phyloP scores from a whole-genome alignment of 2,113 vertebrate species.

The Oreotrochilus melanogaster region DNA sequence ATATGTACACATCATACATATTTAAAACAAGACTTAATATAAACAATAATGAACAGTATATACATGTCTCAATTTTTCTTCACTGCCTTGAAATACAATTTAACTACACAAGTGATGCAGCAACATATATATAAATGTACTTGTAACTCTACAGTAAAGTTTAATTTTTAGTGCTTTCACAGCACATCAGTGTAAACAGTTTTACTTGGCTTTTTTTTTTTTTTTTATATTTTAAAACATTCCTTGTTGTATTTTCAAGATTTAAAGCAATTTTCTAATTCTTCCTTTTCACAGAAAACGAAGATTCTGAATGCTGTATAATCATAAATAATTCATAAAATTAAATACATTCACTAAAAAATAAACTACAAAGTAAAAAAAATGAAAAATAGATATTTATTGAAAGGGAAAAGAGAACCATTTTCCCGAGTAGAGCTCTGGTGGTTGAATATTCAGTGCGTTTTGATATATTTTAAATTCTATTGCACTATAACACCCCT shows the following conservation, averaged over 20 bases:
- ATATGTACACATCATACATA: constrained; percentile 99
- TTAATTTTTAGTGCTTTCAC: constrained; percentile 89
- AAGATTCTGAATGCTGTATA: constrained; percentile 96
- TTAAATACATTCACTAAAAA: constrained; percentile 99
- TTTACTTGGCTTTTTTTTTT: constrained; percentile 99
- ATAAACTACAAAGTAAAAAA: constrained; percentile 96
- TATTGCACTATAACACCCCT: constrained; percentile 99
- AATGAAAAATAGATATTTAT: constrained; percentile 93
- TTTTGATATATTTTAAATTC: constrained; percentile 92
- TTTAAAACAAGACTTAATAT: constrained; percentile 99
- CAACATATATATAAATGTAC: constrained; percentile 91
- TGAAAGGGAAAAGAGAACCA: constrained; percentile 94
- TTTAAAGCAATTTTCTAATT: constrained; percentile 99
- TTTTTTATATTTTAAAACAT: constrained; percentile 99
- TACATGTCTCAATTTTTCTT: constrained; percentile 90
- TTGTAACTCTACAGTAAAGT: constrained; percentile 93
- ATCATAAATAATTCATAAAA: constrained; percentile 99
- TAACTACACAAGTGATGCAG: constrained; percentile 88
- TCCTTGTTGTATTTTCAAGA: constrained; percentile 92
- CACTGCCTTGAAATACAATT: constrained; percentile 87
- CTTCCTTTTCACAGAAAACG: constrained; percentile 99
- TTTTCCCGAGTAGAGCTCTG: constrained; percentile 93
- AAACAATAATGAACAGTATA: constrained; percentile 99
- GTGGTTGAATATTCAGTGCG: constrained; percentile 98
- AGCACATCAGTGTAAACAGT: constrained; percentile 99